Conservation (phyloP, 2,113 vertebrate species). For the Lepus americanus region DNA sequence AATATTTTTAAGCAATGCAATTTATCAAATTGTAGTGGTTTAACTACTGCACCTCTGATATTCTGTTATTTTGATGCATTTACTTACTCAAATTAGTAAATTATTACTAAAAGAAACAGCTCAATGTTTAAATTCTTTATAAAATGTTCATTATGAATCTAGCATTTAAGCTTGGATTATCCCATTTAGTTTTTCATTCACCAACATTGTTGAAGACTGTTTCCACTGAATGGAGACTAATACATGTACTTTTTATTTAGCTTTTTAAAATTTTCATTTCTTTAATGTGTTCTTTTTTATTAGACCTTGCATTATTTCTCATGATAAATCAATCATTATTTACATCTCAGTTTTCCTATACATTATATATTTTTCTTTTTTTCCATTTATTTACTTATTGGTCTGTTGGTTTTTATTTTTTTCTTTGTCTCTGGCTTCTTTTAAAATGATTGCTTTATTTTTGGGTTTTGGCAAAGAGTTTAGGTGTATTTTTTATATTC, state of each 20-base stretch:
- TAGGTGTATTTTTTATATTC: not conserved
- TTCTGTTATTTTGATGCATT: conserved; percentile 10
- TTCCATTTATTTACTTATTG: not conserved
- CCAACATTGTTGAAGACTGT: not conserved
- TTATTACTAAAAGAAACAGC: not conserved
- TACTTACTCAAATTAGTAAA: not conserved
- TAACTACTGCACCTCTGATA: not conserved
- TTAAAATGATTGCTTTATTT: not conserved
- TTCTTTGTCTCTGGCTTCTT: not conserved
- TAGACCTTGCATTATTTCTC: not conserved
- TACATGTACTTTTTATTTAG: not conserved
- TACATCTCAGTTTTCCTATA: not conserved
- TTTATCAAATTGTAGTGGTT: not conserved
- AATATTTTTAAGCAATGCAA: not conserved
- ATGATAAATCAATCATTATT: conserved; percentile 25
- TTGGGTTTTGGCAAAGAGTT: not conserved
- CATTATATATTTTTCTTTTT: not conserved
- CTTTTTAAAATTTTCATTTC: not conserved
- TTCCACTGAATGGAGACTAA: not conserved
- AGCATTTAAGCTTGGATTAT: not conserved
- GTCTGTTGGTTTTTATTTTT: not conserved
- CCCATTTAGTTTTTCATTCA: not conserved
- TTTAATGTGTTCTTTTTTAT: not conserved
- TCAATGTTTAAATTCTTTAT: not conserved
- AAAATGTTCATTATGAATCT: not conserved